A percentile compares a stretch with the other conserved stretches of the same genome.
Evolutionary conservation across 1,140 invertebrate species (phyloP).

Genomic region (Hyles vespertilio): DNA sequence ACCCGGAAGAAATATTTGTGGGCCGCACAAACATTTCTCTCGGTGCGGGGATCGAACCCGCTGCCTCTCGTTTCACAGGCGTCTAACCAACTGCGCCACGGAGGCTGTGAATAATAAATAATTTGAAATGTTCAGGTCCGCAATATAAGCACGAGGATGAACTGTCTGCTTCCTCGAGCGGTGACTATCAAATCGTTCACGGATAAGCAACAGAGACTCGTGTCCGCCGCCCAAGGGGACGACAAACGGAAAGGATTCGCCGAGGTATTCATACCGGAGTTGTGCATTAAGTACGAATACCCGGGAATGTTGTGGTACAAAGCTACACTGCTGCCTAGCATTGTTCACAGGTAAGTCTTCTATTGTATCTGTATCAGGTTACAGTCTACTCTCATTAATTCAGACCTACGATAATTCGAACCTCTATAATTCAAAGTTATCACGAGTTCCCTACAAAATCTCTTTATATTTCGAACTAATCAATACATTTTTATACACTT

Average conservation of each 20-base stretch:
- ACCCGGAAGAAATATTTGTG: too few species aligned
- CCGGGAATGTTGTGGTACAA: slow-evolving; percentile 86
- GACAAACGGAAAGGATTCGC: slow-evolving; percentile 39
- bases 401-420: too few species aligned
- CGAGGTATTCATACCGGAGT: slow-evolving; percentile 88
- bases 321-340: slow-evolving; percentile 89
- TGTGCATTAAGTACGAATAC: slow-evolving; percentile 86
- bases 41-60: too few species aligned
- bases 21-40: too few species aligned
- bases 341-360: slow-evolving; percentile 77
- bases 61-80: too few species aligned
- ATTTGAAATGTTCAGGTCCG: slow-evolving; percentile 36
- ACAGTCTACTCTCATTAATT: background rate
- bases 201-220: slow-evolving; percentile 41
- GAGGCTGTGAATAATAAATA: background rate
- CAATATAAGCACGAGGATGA: slow-evolving; percentile 47
- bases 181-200: slow-evolving; percentile 40
- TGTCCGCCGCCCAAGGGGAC: slow-evolving; percentile 43
- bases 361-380: slow-evolving; percentile 4
- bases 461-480: too few species aligned
- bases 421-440: too few species aligned
- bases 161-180: slow-evolving; percentile 56
- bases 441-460: too few species aligned
- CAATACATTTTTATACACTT: too few species aligned
- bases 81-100: too few species aligned